Base-by-base conservation (phyloP, 2,888 invertebrate species). In the Drosophila peninsularis region DNA sequence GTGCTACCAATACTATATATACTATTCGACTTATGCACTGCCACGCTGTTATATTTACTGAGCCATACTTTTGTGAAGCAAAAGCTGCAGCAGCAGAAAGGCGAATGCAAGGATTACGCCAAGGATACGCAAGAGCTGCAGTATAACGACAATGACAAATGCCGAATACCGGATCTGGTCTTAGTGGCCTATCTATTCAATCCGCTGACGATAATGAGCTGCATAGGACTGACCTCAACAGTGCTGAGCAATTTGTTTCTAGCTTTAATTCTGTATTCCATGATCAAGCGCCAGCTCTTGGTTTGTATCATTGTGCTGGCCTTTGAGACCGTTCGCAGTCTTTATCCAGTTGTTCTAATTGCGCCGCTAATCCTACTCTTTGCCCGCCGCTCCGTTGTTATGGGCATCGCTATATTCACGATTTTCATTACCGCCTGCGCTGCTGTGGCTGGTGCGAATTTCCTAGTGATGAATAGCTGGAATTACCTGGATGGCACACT, bases 181-280 rank as follows among this genome's bases (percentile, higher is more conserved):
- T 93, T 96, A 10, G 94, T 96, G 24, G 95, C 96, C 1, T 98
- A 97, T 92, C 93, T 98, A 44, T 96, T 98, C 84, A 98, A 98
- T 93, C 98, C 98, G 0, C 97, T 97, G 90, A 95, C 96, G 34
- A 94, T 98, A 62, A 93, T 97, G 60, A 97, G 96, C 84, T 98
- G 98, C 93, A 95, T 96, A 34, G 98, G 96, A 11, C 95, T 96
- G 92, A 97, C 98, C 0, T 98, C 98, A 3, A 97, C 97, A 2
- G 96, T 97, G 13, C 95, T 98, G 79, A 96, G 96, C 82, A 98
- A 98, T 93, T 93, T 98, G n/a, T 94, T 96, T 50, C 93, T 97
- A 32, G 95, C 97, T 0, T 85, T 95, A 5, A 94, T 95, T 54
- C 93, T 98, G 36, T 94, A 95, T 89, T 94, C 94, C 45, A 95